Percentiles rank a stretch among this genome's conserved stretches.
Conservation (phyloP, 2,113 vertebrate genomes). For the Sclerurus mexicanus region DNA sequence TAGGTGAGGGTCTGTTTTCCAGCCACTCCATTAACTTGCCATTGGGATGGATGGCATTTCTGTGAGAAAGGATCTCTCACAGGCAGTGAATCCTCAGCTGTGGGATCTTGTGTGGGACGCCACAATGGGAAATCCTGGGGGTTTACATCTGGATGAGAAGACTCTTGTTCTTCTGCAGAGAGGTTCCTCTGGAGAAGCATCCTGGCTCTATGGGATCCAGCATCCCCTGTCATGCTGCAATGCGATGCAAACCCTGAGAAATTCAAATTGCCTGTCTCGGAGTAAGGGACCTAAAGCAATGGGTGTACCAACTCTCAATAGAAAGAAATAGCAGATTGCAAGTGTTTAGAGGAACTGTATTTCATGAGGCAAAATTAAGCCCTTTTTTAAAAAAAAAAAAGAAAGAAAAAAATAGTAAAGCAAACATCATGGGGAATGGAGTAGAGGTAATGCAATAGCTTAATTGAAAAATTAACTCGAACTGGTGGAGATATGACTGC, state of each 20-base stretch:
- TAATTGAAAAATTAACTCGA: background rate
- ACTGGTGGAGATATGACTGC: background rate
- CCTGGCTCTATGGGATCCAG: background rate
- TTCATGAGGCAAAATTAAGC: background rate
- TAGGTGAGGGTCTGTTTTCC: background rate
- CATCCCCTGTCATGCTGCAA: background rate
- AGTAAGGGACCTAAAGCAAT: background rate
- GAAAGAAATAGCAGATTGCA: background rate
- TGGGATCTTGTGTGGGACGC: background rate
- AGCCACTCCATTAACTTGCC: background rate
- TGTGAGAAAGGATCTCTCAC: background rate
- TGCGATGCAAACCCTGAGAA: background rate
- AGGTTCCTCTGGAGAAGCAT: background rate
- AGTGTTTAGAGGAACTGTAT: background rate
- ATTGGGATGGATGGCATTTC: background rate
- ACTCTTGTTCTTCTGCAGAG: background rate
- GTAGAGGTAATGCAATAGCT: background rate
- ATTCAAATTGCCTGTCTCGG: background rate
- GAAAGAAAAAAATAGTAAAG: background rate
- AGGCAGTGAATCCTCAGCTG: background rate
- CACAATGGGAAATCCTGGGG: fast-evolving
- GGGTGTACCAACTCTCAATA: background rate
- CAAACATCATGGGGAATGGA: background rate
- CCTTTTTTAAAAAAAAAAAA: background rate
- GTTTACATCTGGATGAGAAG: background rate